Percentiles rank a stretch among this genome's conserved stretches.
Evolutionary conservation across 2,888 invertebrate species (phyloP).

Genomic region (Disparrhopalites patrizii): DNA sequence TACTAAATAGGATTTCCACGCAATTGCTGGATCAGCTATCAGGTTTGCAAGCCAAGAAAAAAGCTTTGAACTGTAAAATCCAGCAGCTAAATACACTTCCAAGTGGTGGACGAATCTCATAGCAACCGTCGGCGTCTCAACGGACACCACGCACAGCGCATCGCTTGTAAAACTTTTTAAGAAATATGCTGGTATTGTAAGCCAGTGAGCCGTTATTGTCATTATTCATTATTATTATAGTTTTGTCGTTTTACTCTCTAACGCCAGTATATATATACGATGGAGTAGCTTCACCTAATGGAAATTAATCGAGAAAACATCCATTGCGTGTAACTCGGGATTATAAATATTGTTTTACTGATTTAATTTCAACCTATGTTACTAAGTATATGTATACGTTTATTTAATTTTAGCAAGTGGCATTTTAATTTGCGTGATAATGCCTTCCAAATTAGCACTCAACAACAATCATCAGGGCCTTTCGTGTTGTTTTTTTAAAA

Average conservation of each 20-base stretch:
- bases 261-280: too few species aligned
- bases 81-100: slow-evolving; percentile 36
- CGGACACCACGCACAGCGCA: slow-evolving; percentile 6
- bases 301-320: too few species aligned
- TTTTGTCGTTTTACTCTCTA: slow-evolving; percentile 1
- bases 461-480: too few species aligned
- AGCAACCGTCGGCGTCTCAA: slow-evolving; percentile 7
- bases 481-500: too few species aligned
- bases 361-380: too few species aligned
- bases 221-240: neutral
- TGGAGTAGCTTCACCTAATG: too few species aligned
- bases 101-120: slow-evolving; percentile 25
- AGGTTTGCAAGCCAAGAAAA: slow-evolving; percentile 43
- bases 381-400: too few species aligned
- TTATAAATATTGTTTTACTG: too few species aligned
- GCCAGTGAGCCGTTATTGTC: neutral
- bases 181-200: neutral
- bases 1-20: slow-evolving; percentile 44
- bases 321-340: too few species aligned
- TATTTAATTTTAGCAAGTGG: too few species aligned
- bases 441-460: too few species aligned
- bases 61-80: slow-evolving; percentile 44
- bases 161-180: slow-evolving; percentile 7
- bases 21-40: slow-evolving; percentile 47
- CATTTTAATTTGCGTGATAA: too few species aligned